phyloP scores from a whole-genome alignment of 2,113 vertebrate genomes.

The Struthidea cinerea region DNA sequence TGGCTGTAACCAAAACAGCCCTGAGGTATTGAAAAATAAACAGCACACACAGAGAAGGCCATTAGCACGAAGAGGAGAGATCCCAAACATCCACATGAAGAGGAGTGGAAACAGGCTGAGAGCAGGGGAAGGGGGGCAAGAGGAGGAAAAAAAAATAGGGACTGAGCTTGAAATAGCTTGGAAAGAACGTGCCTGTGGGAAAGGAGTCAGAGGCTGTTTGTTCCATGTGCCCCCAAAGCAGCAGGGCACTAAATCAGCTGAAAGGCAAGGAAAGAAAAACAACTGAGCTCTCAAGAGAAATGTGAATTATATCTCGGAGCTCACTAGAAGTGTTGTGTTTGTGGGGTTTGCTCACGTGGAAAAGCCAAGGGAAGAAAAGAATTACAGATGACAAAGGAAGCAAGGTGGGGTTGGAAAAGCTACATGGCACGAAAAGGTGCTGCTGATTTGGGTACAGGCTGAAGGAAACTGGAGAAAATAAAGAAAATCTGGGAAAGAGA shows the following conservation, averaged over 20 bases:
- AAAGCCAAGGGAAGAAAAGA: background rate
- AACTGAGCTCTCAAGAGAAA: background rate
- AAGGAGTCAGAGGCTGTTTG: slow-evolving; percentile 15
- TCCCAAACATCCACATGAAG: background rate
- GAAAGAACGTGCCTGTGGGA: slow-evolving; percentile 10
- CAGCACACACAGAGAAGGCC: background rate
- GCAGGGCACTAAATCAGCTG: slow-evolving; percentile 13
- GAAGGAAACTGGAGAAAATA: background rate
- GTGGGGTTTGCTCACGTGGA: background rate
- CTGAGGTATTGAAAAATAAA: background rate
- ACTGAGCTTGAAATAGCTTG: slow-evolving; percentile 26
- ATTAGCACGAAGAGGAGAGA: background rate
- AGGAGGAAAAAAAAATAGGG: background rate
- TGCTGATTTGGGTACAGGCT: background rate
- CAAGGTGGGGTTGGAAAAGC: background rate
- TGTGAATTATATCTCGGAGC: slow-evolving; percentile 12
- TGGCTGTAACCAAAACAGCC: slow-evolving; percentile 2
- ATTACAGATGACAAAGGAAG: background rate
- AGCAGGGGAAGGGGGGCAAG: background rate
- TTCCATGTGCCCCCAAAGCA: slow-evolving; percentile 25
- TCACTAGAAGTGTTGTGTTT: background rate
- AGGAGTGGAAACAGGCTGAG: background rate
- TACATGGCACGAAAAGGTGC: too few relatives aligned
- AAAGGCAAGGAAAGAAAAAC: slow-evolving; percentile 12
- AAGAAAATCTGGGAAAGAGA: background rate